These are phyloP conservation scores for Acanthurus leucopareius DNA, from an alignment of 2,797 vertebrate species.

Conservation along the genomic window DNA sequence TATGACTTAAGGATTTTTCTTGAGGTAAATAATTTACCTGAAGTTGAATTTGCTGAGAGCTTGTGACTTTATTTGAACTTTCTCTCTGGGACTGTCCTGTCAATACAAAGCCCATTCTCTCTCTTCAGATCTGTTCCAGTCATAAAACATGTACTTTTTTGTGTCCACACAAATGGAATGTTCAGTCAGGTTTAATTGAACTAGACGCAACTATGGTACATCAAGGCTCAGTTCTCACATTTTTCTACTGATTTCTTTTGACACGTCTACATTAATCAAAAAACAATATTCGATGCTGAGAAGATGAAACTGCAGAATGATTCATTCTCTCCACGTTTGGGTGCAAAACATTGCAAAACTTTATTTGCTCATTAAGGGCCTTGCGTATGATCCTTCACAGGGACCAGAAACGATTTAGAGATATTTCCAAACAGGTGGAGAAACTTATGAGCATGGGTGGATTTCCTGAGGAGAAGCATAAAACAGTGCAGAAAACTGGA, in stretches of 20 bases:
- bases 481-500: slow-evolving; percentile 79
- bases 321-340: slow-evolving; percentile 77
- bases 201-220: slow-evolving; percentile 60
- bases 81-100: background rate
- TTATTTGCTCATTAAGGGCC: slow-evolving; percentile 80
- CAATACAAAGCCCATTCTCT: slow-evolving; percentile 10
- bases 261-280: slow-evolving; percentile 76
- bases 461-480: slow-evolving; percentile 83
- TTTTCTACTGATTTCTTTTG: slow-evolving; percentile 63
- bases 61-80: slow-evolving; percentile 5
- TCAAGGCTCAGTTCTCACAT: slow-evolving; percentile 61
- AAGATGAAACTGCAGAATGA: slow-evolving; percentile 79
- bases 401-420: slow-evolving; percentile 75
- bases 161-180: slow-evolving; percentile 47
- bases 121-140: slow-evolving; percentile 5
- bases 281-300: slow-evolving; percentile 81
- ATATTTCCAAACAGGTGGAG: slow-evolving; percentile 87
- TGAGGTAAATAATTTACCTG: background rate
- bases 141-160: slow-evolving; percentile 19
- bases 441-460: slow-evolving; percentile 84
- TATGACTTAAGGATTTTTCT: background rate
- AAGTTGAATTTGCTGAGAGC: slow-evolving; percentile 1
- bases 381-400: slow-evolving; percentile 80
- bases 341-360: slow-evolving; percentile 66
- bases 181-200: slow-evolving; percentile 59